These are phyloP conservation scores for Chamaetylas fuelleborni DNA, from an alignment of 2,113 vertebrate genomes.

Conservation along the genomic window DNA sequence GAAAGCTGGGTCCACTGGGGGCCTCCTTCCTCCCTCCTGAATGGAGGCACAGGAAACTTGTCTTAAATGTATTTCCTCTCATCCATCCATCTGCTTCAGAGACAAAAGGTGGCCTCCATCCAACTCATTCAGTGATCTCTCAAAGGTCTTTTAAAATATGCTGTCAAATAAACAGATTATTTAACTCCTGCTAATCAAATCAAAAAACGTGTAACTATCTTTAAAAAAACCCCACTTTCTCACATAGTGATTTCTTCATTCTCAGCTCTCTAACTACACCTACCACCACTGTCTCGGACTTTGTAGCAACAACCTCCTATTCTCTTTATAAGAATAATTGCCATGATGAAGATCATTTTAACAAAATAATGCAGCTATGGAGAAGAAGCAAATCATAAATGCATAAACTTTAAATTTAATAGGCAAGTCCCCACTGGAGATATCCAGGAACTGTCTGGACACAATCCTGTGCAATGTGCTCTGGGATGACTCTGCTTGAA, in stretches of 20 bases:
- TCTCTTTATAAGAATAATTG: neutral
- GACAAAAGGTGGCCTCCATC: constrained; percentile 26
- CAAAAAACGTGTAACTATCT: neutral
- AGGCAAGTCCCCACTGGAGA: neutral
- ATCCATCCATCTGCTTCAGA: neutral
- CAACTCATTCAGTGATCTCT: constrained; percentile 19
- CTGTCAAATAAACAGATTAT: constrained; percentile 49
- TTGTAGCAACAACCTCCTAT: neutral
- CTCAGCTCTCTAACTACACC: neutral
- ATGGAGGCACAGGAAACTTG: constrained; percentile 22
- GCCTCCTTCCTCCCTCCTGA: neutral
- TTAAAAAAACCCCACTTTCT: neutral
- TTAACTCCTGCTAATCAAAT: constrained; percentile 41
- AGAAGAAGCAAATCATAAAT: neutral
- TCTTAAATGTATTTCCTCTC: constrained; percentile 14
- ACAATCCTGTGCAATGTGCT: neutral
- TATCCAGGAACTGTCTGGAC: neutral
- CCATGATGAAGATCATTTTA: neutral
- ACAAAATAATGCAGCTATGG: neutral
- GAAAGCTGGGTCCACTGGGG: neutral
- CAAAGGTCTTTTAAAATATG: constrained; percentile 29
- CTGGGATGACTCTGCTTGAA: neutral
- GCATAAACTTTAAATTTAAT: neutral
- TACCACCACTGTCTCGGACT: neutral
- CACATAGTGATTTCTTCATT: neutral